These are phyloP conservation scores for Psittacula cyanocephala DNA, from an alignment of 2,113 vertebrate species.

Conservation along the genomic window DNA sequence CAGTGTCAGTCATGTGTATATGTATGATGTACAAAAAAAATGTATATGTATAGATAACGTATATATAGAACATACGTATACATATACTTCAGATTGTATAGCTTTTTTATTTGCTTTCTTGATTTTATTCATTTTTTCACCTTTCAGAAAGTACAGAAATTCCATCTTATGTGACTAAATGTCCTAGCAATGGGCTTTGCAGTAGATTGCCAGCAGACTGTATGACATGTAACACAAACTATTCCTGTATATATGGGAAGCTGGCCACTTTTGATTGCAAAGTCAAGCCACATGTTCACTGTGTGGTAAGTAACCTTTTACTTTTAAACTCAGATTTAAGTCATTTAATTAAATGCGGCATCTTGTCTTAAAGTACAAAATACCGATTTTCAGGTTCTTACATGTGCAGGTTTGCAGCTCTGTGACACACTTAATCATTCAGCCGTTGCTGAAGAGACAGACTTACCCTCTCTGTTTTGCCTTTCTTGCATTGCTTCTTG, in stretches of 20 bases:
- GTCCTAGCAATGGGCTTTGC: constrained; percentile 90
- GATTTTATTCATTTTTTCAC: background rate
- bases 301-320: constrained; percentile 82
- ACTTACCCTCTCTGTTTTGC: background rate
- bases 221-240: constrained; percentile 83
- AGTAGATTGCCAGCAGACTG: constrained; percentile 85
- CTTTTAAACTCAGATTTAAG: background rate
- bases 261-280: constrained; percentile 81
- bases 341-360: background rate
- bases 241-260: constrained; percentile 89
- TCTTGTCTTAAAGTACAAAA: background rate
- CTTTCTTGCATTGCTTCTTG: background rate
- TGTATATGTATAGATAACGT: background rate
- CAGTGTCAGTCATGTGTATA: rapidly evolving
- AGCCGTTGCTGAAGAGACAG: background rate
- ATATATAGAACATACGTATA: background rate
- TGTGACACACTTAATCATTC: rapidly evolving
- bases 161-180: constrained; percentile 75
- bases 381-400: background rate
- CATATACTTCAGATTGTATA: background rate
- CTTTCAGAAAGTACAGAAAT: constrained; percentile 68
- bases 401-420: background rate
- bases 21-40: background rate
- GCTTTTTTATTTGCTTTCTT: rapidly evolving
- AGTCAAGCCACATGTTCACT: constrained; percentile 84